Conservation (phyloP, 2,113 vertebrate genomes). For the Lasiurus cinereus region DNA sequence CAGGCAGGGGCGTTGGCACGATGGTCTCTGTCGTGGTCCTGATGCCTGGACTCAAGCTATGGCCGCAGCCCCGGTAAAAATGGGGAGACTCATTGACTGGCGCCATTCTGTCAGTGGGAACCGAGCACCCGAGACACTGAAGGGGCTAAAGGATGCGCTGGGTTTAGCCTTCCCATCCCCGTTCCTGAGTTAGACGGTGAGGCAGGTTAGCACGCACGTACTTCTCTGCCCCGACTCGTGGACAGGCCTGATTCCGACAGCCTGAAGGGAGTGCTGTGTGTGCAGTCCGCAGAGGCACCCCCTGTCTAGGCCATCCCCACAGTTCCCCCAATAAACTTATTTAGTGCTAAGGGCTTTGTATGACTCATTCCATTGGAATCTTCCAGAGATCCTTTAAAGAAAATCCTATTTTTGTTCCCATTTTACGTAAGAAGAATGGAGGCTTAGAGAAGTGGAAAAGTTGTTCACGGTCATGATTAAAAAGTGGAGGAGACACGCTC, state of each 20-base stretch:
- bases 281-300: neutral
- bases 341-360: neutral
- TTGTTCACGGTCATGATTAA: neutral
- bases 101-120: neutral
- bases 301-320: neutral
- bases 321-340: neutral
- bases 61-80: neutral
- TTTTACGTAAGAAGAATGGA: neutral
- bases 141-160: too few relatives aligned
- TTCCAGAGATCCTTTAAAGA: neutral
- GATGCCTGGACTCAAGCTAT: neutral
- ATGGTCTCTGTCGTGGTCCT: too few relatives aligned
- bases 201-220: too few relatives aligned
- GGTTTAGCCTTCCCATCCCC: neutral
- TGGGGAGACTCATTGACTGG: fast-evolving
- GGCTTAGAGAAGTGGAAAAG: neutral
- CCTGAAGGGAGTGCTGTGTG: neutral
- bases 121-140: neutral
- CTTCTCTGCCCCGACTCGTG: neutral
- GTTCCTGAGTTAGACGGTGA: neutral
- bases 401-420: neutral
- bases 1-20: neutral
- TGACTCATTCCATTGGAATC: neutral
- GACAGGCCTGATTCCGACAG: neutral
- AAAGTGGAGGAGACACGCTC: neutral